A percentile compares a stretch with the other conserved stretches of the same genome.
Evolutionary conservation across 2,888 invertebrate species (phyloP).

Genomic region (Nephrotoma flavescens): DNA sequence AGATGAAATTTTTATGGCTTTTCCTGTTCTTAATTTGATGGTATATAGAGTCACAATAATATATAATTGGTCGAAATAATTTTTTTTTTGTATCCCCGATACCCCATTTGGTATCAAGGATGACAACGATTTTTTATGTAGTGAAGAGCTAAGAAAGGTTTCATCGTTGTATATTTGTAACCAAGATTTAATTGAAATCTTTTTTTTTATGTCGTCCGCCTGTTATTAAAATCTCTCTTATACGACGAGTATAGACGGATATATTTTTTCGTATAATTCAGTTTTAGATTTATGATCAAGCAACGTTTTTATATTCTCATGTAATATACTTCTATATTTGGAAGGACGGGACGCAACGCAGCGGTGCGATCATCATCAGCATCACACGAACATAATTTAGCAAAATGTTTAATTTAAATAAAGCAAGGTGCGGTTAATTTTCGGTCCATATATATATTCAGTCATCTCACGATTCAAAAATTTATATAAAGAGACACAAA

Average conservation of each 20-base stretch:
- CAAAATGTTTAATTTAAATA: not conserved
- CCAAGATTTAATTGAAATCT: not conserved
- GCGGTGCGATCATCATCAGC: not conserved
- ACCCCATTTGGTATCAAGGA: not conserved
- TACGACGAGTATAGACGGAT: not conserved
- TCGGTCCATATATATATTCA: not conserved
- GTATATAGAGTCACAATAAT: not conserved
- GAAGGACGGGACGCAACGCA: not conserved
- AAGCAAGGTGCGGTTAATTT: not conserved
- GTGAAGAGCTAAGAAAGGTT: not conserved
- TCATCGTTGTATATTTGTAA: too few relatives aligned
- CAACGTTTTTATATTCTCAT: not conserved
- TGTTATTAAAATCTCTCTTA: not conserved
- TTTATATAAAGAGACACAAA: not conserved
- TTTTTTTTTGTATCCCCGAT: not conserved
- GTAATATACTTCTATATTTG: not conserved
- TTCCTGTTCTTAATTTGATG: not conserved
- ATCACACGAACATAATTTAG: not conserved
- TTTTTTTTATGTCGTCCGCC: not conserved
- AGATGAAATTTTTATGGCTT: not conserved
- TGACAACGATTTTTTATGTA: not conserved
- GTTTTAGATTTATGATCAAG: not conserved
- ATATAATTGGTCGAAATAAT: not conserved
- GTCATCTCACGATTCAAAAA: not conserved
- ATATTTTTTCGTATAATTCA: not conserved